These are phyloP conservation scores for human (Homo sapiens) DNA, from an alignment of 2,113 vertebrate species.

Conservation along the genomic window DNA sequence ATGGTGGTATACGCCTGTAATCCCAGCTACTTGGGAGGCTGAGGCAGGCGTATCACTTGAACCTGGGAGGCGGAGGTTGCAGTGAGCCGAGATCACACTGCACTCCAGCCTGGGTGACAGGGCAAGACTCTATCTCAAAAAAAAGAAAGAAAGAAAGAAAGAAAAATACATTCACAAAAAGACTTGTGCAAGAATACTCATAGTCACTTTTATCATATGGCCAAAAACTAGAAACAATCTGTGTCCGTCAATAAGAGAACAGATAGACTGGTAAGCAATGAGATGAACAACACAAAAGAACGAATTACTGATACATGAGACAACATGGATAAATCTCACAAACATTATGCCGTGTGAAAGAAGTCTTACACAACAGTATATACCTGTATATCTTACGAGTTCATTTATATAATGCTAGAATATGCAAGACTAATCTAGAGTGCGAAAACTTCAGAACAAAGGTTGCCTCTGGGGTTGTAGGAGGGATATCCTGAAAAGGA, in stretches of 20 bases:
- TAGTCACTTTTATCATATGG: neutral
- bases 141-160: too few relatives aligned
- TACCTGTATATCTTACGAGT: neutral
- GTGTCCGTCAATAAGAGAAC: neutral
- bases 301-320: neutral
- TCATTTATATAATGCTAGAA: neutral
- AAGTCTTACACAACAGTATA: neutral
- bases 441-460: neutral
- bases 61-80: too few relatives aligned
- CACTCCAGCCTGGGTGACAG: too few relatives aligned
- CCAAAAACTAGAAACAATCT: neutral
- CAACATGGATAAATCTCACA: neutral
- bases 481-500: neutral
- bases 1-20: too few relatives aligned
- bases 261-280: neutral
- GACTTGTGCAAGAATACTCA: neutral
- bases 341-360: neutral
- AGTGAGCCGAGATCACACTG: too few relatives aligned
- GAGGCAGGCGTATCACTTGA: too few relatives aligned
- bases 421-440: neutral
- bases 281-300: neutral
- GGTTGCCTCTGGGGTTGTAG: neutral
- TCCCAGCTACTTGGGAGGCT: too few relatives aligned
- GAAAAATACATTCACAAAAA: neutral
- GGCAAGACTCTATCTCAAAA: too few relatives aligned